Base-by-base conservation (phyloP, 1,140 invertebrate genomes). In the Paralvinella palmiformis region DNA sequence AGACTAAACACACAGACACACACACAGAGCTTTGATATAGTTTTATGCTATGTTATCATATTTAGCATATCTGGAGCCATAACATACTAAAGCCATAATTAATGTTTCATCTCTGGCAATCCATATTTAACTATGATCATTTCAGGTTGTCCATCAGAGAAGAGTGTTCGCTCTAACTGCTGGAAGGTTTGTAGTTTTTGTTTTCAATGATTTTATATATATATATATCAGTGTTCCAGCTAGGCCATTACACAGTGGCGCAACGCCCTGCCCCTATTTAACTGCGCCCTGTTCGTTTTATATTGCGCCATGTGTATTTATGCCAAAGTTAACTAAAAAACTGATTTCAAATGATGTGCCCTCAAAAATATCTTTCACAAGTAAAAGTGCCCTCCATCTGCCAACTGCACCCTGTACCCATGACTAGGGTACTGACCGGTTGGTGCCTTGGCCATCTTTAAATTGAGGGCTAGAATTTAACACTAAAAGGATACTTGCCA, bases 31-130 rank as follows among this genome's bases (percentile, higher is more conserved):
- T n/a, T 3, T 32, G 53, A 13, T 4, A 10, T 53, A 63, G 35
- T 15, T 15, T 37, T 62, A 73, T 61, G 58, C 10, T 70, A 10
- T 69, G 70, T 48, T 3, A 24, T 41, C 20, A 57, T 13, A 31
- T 32, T 57, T 53, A 63, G 33, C 2, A 17, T 7, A 37, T 53
- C 1, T 3, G 13, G 13, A 27, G 33, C 22, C 22, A n/a, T 62
- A n/a, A 7, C n/a, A 1, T 22, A 41, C 33, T 62, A 2, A 24
- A 20, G 27, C 4, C 53, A 59, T 3, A 44, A 63, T 10, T 57
- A 58, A 35, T 48, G 44, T 35, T 55, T 52, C 55, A n/a, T 37
- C 1, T 13, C n/a, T 50, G 33, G 48, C 35, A 52, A 27, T 63
- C 17, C 29, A 27, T 64, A 35, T 53, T 33, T 45, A 41, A 44